These are phyloP conservation scores for Lordiphosa clarofinis DNA, from an alignment of 1,140 invertebrate genomes.

Conservation along the genomic window DNA sequence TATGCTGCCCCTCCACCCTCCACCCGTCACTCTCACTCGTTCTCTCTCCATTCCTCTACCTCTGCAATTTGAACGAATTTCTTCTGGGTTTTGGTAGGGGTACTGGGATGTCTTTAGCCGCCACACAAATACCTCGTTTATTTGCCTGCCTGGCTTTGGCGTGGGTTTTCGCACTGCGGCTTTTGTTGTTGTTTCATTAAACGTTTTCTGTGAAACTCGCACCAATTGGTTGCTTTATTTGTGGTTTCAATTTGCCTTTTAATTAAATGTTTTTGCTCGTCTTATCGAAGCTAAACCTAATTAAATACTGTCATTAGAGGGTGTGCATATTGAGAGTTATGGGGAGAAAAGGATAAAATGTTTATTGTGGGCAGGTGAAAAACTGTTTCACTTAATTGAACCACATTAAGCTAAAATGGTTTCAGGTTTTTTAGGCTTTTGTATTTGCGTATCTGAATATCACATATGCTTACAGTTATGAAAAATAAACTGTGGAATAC, in stretches of 20 bases:
- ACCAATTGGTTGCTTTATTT: conserved; percentile 75
- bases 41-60: conserved; percentile 3
- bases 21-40: conserved; percentile 2
- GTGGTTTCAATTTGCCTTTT: conserved; percentile 65
- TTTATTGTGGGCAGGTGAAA: too few species aligned
- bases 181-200: conserved; percentile 57
- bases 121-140: conserved; percentile 74
- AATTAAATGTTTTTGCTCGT: conserved; percentile 48
- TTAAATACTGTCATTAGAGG: conserved; percentile 29
- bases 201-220: conserved; percentile 41
- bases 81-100: neutral
- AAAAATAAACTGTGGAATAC: neutral
- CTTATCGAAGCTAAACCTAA: conserved; percentile 29
- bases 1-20: conserved; percentile 35
- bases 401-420: too few species aligned
- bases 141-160: conserved; percentile 40
- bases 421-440: too few species aligned
- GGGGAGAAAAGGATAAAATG: neutral
- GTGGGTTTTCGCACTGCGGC: conserved; percentile 26
- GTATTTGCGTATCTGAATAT: too few species aligned
- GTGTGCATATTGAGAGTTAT: conserved; percentile 26
- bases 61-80: conserved; percentile 13
- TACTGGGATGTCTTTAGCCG: conserved; percentile 38
- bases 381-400: too few species aligned
- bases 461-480: too few species aligned